A percentile compares a stretch with the other conserved stretches of the same genome.
phyloP scores from a whole-genome alignment of 2,797 vertebrate species.

The Spondyliosoma cantharus region DNA sequence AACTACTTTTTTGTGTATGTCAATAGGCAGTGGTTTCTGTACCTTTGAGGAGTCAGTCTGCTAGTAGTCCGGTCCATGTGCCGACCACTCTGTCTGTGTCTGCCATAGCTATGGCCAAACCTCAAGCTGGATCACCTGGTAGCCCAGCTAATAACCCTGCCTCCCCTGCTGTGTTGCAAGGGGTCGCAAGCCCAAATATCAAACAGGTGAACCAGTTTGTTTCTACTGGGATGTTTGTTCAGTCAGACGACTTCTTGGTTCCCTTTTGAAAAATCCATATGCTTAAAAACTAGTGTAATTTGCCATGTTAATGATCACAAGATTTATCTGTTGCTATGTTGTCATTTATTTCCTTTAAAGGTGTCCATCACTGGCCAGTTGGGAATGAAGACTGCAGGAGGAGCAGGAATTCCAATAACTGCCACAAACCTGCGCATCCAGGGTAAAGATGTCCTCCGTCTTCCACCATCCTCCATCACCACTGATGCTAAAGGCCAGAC shows the following conservation, averaged over 20 bases:
- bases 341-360: slow-evolving; percentile 63
- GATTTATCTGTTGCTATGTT: neutral
- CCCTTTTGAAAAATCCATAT: neutral
- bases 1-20: neutral
- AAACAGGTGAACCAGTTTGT: slow-evolving; percentile 88
- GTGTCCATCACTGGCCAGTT: slow-evolving; percentile 97
- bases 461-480: slow-evolving; percentile 96
- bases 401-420: slow-evolving; percentile 90
- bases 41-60: slow-evolving; percentile 89
- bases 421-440: slow-evolving; percentile 96
- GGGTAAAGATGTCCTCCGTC: slow-evolving; percentile 95
- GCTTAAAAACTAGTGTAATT: neutral
- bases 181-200: slow-evolving; percentile 90
- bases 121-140: slow-evolving; percentile 85
- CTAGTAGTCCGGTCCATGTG: slow-evolving; percentile 83
- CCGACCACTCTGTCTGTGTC: slow-evolving; percentile 87
- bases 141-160: slow-evolving; percentile 81
- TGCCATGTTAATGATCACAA: neutral
- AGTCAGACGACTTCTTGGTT: neutral
- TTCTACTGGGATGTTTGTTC: slow-evolving; percentile 9
- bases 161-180: slow-evolving; percentile 88
- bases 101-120: slow-evolving; percentile 85
- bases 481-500: slow-evolving; percentile 98
- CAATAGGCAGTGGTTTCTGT: slow-evolving; percentile 90
- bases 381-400: slow-evolving; percentile 89